Conservation (phyloP, 2,888 invertebrate species). For the Pandemis corylana region DNA sequence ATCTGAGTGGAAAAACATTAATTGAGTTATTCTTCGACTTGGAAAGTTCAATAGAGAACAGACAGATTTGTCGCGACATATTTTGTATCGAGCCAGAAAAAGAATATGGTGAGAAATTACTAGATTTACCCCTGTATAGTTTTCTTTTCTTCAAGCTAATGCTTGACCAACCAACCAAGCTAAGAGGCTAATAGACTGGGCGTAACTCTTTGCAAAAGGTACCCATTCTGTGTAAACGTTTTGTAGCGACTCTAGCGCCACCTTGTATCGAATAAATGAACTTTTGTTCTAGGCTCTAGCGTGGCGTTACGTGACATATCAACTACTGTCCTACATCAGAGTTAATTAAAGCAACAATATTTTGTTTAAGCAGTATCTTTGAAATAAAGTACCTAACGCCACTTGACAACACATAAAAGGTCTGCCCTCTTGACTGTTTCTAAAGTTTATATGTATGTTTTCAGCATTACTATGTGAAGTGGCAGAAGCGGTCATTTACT, state of each 20-base stretch:
- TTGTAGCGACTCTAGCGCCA: too few species aligned
- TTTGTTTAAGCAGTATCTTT: too few species aligned
- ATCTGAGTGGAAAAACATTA: slow-evolving; percentile 68
- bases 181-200: not conserved
- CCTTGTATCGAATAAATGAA: too few species aligned
- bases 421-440: too few species aligned
- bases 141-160: not conserved
- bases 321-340: too few species aligned
- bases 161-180: not conserved
- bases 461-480: slow-evolving; percentile 92
- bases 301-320: too few species aligned
- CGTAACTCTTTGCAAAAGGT: too few species aligned
- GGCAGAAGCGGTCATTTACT: slow-evolving; percentile 92
- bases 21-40: slow-evolving; percentile 94
- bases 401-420: too few species aligned
- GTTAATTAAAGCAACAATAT: too few species aligned
- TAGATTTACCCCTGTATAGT: not conserved
- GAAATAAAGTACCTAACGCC: too few species aligned
- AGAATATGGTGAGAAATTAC: slow-evolving; percentile 81
- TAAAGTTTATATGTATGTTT: slow-evolving; percentile 47
- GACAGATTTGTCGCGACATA: slow-evolving; percentile 90
- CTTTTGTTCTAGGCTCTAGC: too few species aligned
- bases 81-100: slow-evolving; percentile 89
- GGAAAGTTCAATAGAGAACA: slow-evolving; percentile 94
- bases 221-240: too few species aligned